Conservation (phyloP, 2,797 vertebrate species). For the Crenuchus spilurus region DNA sequence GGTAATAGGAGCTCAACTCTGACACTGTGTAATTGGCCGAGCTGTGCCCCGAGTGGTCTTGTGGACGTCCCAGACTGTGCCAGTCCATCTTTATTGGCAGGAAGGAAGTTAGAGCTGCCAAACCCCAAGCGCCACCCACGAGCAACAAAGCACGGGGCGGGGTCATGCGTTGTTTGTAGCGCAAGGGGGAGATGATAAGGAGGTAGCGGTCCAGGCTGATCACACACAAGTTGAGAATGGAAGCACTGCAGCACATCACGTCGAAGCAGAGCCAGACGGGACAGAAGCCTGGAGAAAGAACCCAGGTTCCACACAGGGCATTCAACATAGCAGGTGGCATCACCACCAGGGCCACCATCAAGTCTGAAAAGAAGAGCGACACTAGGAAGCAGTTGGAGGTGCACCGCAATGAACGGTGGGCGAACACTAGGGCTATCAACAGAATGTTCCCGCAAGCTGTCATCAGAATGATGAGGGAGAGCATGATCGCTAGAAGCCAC, state of each 20-base stretch:
- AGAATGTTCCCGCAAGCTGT: slow-evolving; percentile 87
- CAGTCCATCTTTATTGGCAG: slow-evolving; percentile 94
- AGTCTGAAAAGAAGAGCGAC: slow-evolving; percentile 94
- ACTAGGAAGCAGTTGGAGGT: slow-evolving; percentile 97
- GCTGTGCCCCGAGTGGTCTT: slow-evolving; percentile 46
- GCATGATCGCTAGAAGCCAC: slow-evolving; percentile 85
- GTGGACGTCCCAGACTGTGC: slow-evolving; percentile 82
- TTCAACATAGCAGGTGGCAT: slow-evolving; percentile 98
- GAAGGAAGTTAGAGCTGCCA: slow-evolving; percentile 91
- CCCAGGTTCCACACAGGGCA: slow-evolving; percentile 89
- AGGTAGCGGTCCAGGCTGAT: slow-evolving; percentile 97
- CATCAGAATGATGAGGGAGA: slow-evolving; percentile 89
- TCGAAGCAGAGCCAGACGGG: slow-evolving; percentile 94
- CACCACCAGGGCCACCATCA: slow-evolving; percentile 97
- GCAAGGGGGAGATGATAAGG: slow-evolving; percentile 93
- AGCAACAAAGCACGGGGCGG: slow-evolving; percentile 84
- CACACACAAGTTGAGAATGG: slow-evolving; percentile 96
- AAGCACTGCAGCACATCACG: slow-evolving; percentile 98
- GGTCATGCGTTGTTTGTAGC: slow-evolving; percentile 96
- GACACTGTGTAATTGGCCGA: slow-evolving; percentile 52
- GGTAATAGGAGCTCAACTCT: slow-evolving; percentile 61
- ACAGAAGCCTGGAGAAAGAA: slow-evolving; percentile 87
- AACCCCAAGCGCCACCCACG: slow-evolving; percentile 87
- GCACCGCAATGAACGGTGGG: slow-evolving; percentile 91
- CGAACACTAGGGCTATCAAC: slow-evolving; percentile 89